These are phyloP conservation scores for Frankliniella intonsa DNA, from an alignment of 2,888 invertebrate species.

Conservation along the genomic window DNA sequence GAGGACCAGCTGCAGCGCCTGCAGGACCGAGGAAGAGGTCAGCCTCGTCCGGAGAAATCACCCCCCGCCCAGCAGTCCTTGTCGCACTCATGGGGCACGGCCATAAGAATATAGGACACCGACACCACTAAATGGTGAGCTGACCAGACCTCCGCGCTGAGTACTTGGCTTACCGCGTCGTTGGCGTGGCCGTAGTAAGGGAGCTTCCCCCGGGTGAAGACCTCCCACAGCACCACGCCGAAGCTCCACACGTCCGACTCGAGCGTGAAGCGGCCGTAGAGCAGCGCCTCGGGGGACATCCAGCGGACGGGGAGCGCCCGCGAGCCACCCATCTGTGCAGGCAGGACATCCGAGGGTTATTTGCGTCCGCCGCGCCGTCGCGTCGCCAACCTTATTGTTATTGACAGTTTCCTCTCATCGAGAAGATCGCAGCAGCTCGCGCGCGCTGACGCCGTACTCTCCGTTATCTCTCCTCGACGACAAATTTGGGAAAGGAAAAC, in stretches of 20 bases:
- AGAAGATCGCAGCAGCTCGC: too few species aligned
- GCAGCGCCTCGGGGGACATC: conserved; percentile 92
- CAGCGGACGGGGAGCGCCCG: conserved; percentile 84
- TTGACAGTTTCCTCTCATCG: too few species aligned
- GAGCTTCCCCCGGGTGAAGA: conserved; percentile 86
- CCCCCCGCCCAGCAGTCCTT: not conserved
- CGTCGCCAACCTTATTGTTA: too few species aligned
- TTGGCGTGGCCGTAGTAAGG: conserved; percentile 89
- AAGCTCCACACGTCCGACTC: conserved; percentile 93
- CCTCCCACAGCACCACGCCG: conserved; percentile 91
- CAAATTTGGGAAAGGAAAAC: too few species aligned
- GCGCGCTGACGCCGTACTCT: too few species aligned
- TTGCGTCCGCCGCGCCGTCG: not conserved
- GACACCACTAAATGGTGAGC: too few species aligned
- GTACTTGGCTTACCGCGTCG: conserved; percentile 58
- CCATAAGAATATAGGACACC: too few species aligned
- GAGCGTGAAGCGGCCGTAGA: conserved; percentile 82
- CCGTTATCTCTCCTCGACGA: too few species aligned
- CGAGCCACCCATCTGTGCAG: conserved; percentile 68
- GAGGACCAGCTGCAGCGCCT: conserved; percentile 71
- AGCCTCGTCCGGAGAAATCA: not conserved
- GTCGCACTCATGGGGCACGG: too few species aligned
- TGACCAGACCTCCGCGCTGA: not conserved
- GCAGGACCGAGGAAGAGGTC: conserved; percentile 31
- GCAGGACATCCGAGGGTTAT: not conserved